A percentile compares a stretch with the other conserved stretches of the same genome.
Conservation (phyloP, 2,888 invertebrate species). For the Drosophila paracracens region DNA sequence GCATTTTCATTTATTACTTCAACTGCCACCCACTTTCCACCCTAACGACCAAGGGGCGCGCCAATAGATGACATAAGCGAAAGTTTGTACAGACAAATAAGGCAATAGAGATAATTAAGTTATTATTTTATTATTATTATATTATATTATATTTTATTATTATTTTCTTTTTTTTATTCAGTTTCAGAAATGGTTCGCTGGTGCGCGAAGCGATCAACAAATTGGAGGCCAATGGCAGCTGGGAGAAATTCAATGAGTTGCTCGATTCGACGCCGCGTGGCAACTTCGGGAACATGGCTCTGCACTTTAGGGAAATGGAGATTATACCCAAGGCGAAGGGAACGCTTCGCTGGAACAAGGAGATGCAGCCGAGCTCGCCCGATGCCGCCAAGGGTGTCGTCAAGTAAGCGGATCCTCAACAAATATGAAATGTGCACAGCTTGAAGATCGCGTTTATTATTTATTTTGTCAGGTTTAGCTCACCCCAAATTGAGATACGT, state of each 20-base stretch:
- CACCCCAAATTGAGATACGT: conserved; percentile 92
- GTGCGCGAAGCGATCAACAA: conserved; percentile 93
- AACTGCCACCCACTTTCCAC: neutral
- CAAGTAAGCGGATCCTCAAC: conserved; percentile 68
- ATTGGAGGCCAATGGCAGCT: conserved; percentile 90
- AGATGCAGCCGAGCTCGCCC: conserved; percentile 83
- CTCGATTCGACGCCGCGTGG: conserved; percentile 94
- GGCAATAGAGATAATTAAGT: neutral
- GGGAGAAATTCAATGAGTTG: conserved; percentile 93
- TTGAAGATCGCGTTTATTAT: neutral
- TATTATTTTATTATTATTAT: too few species aligned
- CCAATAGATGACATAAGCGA: neutral
- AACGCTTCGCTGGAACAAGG: conserved; percentile 89
- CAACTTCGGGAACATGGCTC: conserved; percentile 94
- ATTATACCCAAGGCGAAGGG: conserved; percentile 88
- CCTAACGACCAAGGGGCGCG: neutral
- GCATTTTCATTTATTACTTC: neutral
- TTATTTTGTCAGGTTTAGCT: conserved; percentile 73
- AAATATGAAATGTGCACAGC: neutral
- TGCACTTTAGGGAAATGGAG: conserved; percentile 86
- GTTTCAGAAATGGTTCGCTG: conserved; percentile 96
- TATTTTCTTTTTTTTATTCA: conserved; percentile 61
- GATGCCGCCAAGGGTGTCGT: conserved; percentile 79
- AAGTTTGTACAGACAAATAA: neutral
- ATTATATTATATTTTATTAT: too few species aligned